phyloP scores from a whole-genome alignment of 2,113 vertebrate genomes.

The Acinonyx jubatus region DNA sequence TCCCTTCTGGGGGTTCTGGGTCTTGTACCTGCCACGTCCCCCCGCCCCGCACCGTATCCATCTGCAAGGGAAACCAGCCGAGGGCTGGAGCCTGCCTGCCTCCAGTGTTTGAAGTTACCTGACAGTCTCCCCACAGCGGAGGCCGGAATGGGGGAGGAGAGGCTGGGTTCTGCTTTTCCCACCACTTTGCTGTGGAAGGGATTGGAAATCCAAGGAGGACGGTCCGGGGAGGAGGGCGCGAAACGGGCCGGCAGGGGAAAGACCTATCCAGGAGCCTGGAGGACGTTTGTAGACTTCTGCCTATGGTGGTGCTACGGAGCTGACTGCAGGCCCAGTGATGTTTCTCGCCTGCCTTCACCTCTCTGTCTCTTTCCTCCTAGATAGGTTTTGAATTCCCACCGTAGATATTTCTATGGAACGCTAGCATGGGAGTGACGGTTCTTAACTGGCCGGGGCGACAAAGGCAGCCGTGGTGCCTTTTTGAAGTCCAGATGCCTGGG shows the following conservation, averaged over 20 bases:
- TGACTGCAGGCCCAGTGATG: background rate
- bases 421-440: background rate
- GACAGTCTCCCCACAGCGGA: conserved; percentile 7
- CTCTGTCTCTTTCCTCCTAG: background rate
- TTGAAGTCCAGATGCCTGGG: conserved; percentile 4
- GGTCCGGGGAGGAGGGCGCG: background rate
- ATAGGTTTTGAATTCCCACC: background rate
- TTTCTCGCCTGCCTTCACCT: background rate
- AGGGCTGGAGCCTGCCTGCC: background rate
- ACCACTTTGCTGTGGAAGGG: background rate
- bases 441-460: background rate
- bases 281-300: background rate
- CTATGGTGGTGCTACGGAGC: background rate
- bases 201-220: conserved; percentile 23
- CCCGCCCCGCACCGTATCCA: background rate
- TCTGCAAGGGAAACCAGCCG: background rate
- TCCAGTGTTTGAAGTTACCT: background rate
- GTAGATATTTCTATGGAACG: background rate
- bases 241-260: conserved; percentile 14
- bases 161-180: background rate
- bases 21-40: background rate
- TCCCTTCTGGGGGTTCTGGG: background rate
- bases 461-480: conserved; percentile 21
- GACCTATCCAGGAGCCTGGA: background rate
- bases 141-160: background rate